A percentile compares a stretch with the other conserved stretches of the same genome.
These are phyloP conservation scores for Ageneiosus marmoratus DNA, from an alignment of 2,113 vertebrate species.

Conservation along the genomic window DNA sequence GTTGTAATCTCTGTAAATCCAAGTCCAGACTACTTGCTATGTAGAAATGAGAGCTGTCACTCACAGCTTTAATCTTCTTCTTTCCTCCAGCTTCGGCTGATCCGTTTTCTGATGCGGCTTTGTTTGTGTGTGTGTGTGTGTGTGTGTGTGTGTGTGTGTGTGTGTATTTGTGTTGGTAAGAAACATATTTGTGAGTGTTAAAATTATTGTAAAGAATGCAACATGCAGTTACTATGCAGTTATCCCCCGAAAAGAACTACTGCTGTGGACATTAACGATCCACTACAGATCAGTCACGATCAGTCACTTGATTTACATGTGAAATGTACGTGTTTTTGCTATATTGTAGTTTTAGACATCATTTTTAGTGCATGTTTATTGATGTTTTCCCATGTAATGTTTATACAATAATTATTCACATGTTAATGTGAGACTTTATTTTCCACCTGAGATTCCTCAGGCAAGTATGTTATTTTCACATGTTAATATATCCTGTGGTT, in stretches of 20 bases:
- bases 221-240: background rate
- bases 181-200: background rate
- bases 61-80: constrained; percentile 75
- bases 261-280: background rate
- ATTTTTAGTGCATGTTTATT: too few species aligned
- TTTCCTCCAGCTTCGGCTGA: constrained; percentile 77
- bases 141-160: constrained; percentile 9
- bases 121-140: constrained; percentile 27
- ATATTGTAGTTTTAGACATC: background rate
- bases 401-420: background rate
- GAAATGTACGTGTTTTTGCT: background rate
- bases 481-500: background rate
- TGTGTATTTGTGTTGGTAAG: background rate
- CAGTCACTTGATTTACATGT: background rate
- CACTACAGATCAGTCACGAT: too few species aligned
- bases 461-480: background rate
- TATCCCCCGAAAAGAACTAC: too few species aligned
- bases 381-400: background rate
- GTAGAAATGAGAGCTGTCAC: constrained; percentile 72
- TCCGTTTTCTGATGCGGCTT: constrained; percentile 76
- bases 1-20: constrained; percentile 67
- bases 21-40: constrained; percentile 67
- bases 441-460: background rate
- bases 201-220: background rate
- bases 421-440: too few species aligned